Conservation (phyloP, 2,113 vertebrate genomes). For the Dicrurus megarhynchus region DNA sequence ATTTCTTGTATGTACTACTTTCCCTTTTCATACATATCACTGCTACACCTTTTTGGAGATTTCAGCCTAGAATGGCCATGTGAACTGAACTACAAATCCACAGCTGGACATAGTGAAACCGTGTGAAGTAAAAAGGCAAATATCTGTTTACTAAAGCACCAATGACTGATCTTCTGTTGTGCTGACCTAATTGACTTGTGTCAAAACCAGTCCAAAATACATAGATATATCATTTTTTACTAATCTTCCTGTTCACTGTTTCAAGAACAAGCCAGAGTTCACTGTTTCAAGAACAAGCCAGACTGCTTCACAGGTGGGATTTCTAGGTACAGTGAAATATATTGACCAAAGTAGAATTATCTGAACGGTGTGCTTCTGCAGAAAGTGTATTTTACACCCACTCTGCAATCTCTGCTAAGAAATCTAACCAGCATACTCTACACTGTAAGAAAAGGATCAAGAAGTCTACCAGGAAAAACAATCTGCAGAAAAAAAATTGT, state of each 20-base stretch:
- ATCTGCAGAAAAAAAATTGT: neutral
- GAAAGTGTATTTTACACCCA: neutral
- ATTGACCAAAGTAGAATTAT: rapidly evolving
- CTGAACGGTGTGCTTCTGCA: neutral
- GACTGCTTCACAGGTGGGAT: neutral
- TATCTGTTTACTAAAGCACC: neutral
- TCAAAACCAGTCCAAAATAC: neutral
- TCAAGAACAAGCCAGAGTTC: neutral
- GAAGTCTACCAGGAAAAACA: neutral
- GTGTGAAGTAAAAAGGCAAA: neutral
- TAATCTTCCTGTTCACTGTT: neutral
- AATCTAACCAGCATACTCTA: neutral
- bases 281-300: neutral
- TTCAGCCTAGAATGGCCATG: neutral
- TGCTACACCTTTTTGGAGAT: neutral
- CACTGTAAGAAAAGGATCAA: neutral
- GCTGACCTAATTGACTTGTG: neutral
- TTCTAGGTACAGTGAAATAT: neutral
- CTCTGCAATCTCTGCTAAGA: neutral
- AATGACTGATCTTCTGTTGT: neutral
- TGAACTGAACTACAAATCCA: neutral
- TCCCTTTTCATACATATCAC: neutral
- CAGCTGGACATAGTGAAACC: neutral
- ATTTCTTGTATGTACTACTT: neutral
- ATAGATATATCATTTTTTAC: neutral